Percentiles rank a stretch among this genome's conserved stretches.
Conservation (phyloP, 2,888 invertebrate species). For the Clostera curtula region DNA sequence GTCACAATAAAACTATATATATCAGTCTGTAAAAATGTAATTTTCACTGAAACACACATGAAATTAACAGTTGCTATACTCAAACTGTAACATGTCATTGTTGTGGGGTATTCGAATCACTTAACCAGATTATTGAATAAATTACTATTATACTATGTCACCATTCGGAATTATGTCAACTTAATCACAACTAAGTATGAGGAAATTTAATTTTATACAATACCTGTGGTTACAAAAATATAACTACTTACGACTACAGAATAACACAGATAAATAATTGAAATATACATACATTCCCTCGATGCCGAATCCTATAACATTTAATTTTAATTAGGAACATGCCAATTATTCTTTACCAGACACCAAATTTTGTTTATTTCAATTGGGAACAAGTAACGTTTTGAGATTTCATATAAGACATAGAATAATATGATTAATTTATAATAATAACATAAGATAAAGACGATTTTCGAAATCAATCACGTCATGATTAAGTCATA, state of each 20-base stretch:
- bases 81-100: conserved; percentile 19
- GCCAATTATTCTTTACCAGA: conserved; percentile 32
- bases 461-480: conserved; percentile 10
- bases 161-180: conserved; percentile 20
- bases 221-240: conserved; percentile 64
- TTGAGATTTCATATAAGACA: too few species aligned
- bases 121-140: conserved; percentile 10
- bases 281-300: conserved; percentile 40
- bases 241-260: conserved; percentile 56
- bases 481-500: conserved; percentile 4
- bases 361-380: too few species aligned
- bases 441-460: neutral
- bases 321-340: conserved; percentile 45
- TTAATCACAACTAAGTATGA: conserved; percentile 15
- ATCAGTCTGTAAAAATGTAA: conserved; percentile 65
- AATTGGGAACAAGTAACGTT: too few species aligned
- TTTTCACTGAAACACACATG: conserved; percentile 59
- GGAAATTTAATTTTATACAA: conserved; percentile 26
- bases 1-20: conserved; percentile 30
- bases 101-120: conserved; percentile 22
- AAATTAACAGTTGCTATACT: conserved; percentile 33
- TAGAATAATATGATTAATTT: too few species aligned
- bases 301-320: conserved; percentile 30
- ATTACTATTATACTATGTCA: conserved; percentile 14
- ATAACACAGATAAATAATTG: conserved; percentile 54